Evolutionary conservation across 1,140 invertebrate genomes (phyloP), one percentile per base, ranked within the genome.

Genomic region (Sinella curviseta): DNA sequence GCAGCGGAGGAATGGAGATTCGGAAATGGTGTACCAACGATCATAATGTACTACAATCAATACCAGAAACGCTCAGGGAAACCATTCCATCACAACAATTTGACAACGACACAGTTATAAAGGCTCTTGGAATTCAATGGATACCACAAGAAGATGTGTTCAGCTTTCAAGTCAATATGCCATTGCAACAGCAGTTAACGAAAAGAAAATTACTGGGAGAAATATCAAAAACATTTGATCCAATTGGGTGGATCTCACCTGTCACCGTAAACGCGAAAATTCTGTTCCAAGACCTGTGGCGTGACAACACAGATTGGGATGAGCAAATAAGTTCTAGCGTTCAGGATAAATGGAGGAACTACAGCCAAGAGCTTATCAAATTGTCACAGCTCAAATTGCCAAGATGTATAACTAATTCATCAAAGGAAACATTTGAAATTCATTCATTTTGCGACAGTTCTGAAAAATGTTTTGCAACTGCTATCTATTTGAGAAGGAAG

Each of bases 231-330:
- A 57, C 87, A 14, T 89, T 86, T 80, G 88, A 89, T 82, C 88
- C 88, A 16, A 80, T 88, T 24, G 88, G 87, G 30, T 79, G 87
- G 17, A 28, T 88, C n/a, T n/a, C n/a, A n/a, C n/a, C n/a, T n/a
- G n/a, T n/a, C n/a, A n/a, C n/a, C n/a, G n/a, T n/a, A n/a, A 77
- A 74, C n/a, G 83, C 84, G 28, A 89, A 89, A 84, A 83, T 87
- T 4, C 78, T 88, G 8, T 74, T 89, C 16, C 88, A 89, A 85
- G 70, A 85, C 77, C 48, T 88, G 20, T 88, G 87, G 87, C 31
- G 80, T 70, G 35, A 35, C 54, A 84, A 85, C 36, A 14, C 86
- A 20, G 84, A 84, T 73, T 89, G 87, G 88, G 88, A 89, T 80
- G 85, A 86, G 34, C 70, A 81, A 36, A 79, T 88, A 16, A 83